Evolutionary conservation across 2,888 invertebrate genomes (phyloP), one percentile per base, ranked within the genome.

Genomic region (Lasioglossum villosulum): DNA sequence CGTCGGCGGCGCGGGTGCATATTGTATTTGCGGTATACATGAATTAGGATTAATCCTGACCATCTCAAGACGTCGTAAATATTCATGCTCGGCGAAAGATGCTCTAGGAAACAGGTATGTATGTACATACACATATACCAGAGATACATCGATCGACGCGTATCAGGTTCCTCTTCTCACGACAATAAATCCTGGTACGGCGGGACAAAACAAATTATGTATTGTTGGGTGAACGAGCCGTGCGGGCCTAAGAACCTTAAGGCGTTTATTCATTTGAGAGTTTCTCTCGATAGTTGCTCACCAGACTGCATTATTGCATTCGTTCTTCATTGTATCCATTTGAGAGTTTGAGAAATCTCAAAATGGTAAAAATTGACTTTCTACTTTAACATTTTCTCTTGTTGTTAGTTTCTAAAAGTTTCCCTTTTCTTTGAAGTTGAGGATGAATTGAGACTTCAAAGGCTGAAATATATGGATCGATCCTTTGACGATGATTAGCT

Each of bases 91-190:
- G n/a, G n/a, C 70, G 70, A 70, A 39, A 37, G 37, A 39, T 23
- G 37, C 39, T 39, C 39, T 39, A 10, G 70, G 23, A 70, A n/a
- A 39, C 70, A 16, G 79, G 66, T 19, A 56, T 16, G 45, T 16
- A 16, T 45, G 1, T 45, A 45, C 23, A 52, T 8, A 5, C 16
- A 45, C 23, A 52, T 52, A 52, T n/a, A n/a, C 52, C 23, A 52
- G 52, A 23, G 52, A 52, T 52, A 52, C 52, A 52, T 66, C 66
- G 30, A 66, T 34, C 19, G 19, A 8, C 19, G 30, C 34, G 34
- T 30, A 30, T 34, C 34, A 34, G 30, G 30, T 34, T 72, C 73
- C 82, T 71, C 68, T 91, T 92, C 91, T 82, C 89, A 88, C 90
- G 88, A 77, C 86, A 90, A 90, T 86, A 84, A 84, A 42, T 66